Evolutionary conservation across 2,797 vertebrate genomes (phyloP).

Genomic region (Atherinosoma microstoma): DNA sequence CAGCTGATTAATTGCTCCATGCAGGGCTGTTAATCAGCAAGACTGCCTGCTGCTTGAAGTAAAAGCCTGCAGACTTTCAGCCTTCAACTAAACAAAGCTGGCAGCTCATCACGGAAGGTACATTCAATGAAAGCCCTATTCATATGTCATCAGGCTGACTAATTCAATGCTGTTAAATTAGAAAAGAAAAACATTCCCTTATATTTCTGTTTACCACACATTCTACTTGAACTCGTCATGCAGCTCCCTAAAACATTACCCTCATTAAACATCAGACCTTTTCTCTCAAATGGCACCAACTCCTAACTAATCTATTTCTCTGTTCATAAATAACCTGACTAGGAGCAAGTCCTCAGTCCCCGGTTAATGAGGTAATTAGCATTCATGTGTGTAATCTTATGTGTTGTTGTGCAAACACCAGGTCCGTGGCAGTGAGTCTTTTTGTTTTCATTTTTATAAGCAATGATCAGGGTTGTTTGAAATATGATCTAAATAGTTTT

Average conservation of each 20-base stretch:
- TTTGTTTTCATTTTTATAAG: conserved; percentile 6
- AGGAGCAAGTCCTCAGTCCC: conserved; percentile 30
- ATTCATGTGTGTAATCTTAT: conserved; percentile 6
- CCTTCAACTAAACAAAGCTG: conserved; percentile 2
- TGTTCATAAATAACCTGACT: conserved; percentile 27
- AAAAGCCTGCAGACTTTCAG: conserved; percentile 28
- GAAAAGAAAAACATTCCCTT: neutral
- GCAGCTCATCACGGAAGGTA: conserved; percentile 6
- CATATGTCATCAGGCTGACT: conserved; percentile 1
- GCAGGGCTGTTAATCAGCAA: conserved; percentile 23
- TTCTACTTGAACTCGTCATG: neutral
- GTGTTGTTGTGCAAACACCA: conserved; percentile 1
- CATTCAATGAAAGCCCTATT: conserved; percentile 19
- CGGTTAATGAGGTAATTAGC: conserved; percentile 48
- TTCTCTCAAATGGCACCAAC: conserved; percentile 27
- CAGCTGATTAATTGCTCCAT: conserved; percentile 38
- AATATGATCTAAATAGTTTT: neutral
- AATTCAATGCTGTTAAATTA: conserved; percentile 1
- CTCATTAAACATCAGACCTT: conserved; percentile 28
- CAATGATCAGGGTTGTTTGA: neutral
- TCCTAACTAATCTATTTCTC: conserved; percentile 29
- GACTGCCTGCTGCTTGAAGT: conserved; percentile 16
- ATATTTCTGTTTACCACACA: conserved; percentile 6
- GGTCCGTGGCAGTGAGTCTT: neutral
- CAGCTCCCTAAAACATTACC: conserved; percentile 5